Conservation (phyloP, 1,140 invertebrate genomes). For the Drosophila nigrodunni region DNA sequence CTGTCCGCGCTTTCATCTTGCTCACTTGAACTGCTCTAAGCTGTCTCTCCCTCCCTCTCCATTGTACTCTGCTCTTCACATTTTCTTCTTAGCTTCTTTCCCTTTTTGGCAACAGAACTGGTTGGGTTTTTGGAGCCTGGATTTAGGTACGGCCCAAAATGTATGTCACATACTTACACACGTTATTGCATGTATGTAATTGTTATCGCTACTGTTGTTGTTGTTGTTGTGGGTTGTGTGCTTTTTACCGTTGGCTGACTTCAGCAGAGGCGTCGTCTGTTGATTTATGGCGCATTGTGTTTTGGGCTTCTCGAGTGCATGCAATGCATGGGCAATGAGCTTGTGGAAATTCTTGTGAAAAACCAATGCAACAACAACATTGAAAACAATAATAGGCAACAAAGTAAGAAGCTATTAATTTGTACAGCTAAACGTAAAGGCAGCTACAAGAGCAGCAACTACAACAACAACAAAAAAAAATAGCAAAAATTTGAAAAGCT, state of each 20-base stretch:
- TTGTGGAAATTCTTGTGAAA: constrained; percentile 58
- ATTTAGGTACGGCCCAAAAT: constrained; percentile 40
- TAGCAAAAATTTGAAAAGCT: constrained; percentile 1
- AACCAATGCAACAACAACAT: constrained; percentile 18
- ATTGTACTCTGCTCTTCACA: not conserved
- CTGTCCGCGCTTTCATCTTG: constrained; percentile 25
- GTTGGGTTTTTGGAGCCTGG: constrained; percentile 23
- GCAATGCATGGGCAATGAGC: constrained; percentile 46
- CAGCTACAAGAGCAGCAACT: constrained; percentile 17
- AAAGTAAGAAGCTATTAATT: constrained; percentile 46
- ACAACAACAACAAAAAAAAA: constrained; percentile 15
- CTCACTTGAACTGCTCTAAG: constrained; percentile 29
- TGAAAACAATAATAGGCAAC: constrained; percentile 13
- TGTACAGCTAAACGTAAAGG: constrained; percentile 15
- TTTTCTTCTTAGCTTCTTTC: not conserved
- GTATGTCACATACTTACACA: constrained; percentile 48
- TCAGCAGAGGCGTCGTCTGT: not conserved
- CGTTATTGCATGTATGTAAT: constrained; percentile 45
- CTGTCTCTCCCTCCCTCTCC: not conserved
- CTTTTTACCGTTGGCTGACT: constrained; percentile 46
- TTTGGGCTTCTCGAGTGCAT: constrained; percentile 37
- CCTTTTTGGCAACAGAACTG: constrained; percentile 22
- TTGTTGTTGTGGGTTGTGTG: constrained; percentile 20
- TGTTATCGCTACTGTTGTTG: constrained; percentile 5
- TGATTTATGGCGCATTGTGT: constrained; percentile 63